Evolutionary conservation across 53 echinoderm and acorn worm species (phyloP).

Genomic region (Echinarachnius parma): DNA sequence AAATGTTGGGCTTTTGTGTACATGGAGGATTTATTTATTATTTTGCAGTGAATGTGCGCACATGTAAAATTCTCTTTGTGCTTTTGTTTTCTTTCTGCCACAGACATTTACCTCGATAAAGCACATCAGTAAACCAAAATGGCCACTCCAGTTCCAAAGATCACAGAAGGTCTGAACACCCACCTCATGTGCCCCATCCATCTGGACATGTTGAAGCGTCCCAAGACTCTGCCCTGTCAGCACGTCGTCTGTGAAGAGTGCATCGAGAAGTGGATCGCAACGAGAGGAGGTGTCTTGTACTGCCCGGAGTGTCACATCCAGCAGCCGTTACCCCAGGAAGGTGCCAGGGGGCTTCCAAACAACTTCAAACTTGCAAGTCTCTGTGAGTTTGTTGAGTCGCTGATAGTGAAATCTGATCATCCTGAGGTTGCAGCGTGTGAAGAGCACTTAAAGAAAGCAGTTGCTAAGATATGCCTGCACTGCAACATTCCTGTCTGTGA

Average conservation of each 20-base stretch:
- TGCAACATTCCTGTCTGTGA: slow-evolving; percentile 56
- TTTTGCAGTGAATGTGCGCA: too few species aligned
- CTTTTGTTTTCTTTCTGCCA: too few species aligned
- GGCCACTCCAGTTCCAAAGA: slow-evolving; percentile 29
- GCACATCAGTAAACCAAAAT: too few species aligned
- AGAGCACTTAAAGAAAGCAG: slow-evolving; percentile 28
- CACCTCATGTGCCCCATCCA: slow-evolving; percentile 58
- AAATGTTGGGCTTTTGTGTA: too few species aligned
- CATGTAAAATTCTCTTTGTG: too few species aligned
- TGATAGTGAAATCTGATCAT: slow-evolving; percentile 16
- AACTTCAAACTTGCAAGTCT: slow-evolving; percentile 47
- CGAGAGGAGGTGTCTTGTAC: slow-evolving; percentile 28
- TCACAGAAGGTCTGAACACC: slow-evolving; percentile 46
- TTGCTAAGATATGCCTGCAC: slow-evolving; percentile 47
- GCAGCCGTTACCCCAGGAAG: slow-evolving; percentile 41
- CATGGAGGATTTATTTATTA: too few species aligned
- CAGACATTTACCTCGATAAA: slow-evolving; percentile 3
- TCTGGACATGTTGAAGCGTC: slow-evolving; percentile 43
- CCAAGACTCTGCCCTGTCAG: slow-evolving; percentile 59
- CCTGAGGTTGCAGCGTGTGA: slow-evolving; percentile 34
- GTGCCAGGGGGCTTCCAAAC: slow-evolving; percentile 51
- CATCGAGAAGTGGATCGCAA: slow-evolving; percentile 49
- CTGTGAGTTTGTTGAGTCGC: slow-evolving; percentile 46
- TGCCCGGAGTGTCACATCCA: slow-evolving; percentile 55
- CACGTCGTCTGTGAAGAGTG: slow-evolving; percentile 65